A percentile compares a stretch with the other conserved stretches of the same genome.
Conservation (phyloP, 1,140 invertebrate species). For the Scaptodrosophila lebanonensis region DNA sequence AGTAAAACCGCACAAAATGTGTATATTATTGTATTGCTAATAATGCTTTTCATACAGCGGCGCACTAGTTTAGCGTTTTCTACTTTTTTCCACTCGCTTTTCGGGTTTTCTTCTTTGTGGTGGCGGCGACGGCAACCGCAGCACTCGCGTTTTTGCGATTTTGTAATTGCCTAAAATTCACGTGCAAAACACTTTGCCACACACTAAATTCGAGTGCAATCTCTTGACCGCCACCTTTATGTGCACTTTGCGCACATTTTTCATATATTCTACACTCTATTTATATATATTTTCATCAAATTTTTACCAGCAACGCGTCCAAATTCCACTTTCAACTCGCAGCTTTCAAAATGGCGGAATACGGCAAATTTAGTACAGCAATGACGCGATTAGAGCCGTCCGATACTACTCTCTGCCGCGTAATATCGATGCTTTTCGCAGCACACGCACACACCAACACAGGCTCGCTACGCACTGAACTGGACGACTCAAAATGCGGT, state of each 20-base stretch:
- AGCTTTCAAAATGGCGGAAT: conserved; percentile 77
- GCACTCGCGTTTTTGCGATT: conserved; percentile 54
- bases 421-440: conserved; percentile 14
- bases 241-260: conserved; percentile 43
- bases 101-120: conserved; percentile 51
- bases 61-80: conserved; percentile 43
- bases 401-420: conserved; percentile 55
- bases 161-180: conserved; percentile 59
- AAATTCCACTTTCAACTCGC: conserved; percentile 73
- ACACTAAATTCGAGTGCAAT: conserved; percentile 46
- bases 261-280: conserved; percentile 52
- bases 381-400: conserved; percentile 67
- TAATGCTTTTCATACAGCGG: conserved; percentile 28
- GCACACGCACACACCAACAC: conserved; percentile 11
- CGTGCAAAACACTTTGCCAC: conserved; percentile 55
- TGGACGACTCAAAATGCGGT: too few species aligned
- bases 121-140: conserved; percentile 43
- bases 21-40: conserved; percentile 34
- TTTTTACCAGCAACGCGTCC: conserved; percentile 74
- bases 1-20: conserved; percentile 22
- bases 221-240: conserved; percentile 21
- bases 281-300: conserved; percentile 56
- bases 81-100: conserved; percentile 38
- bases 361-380: conserved; percentile 76
- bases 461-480: background rate